A percentile compares a stretch with the other conserved stretches of the same genome.
Conservation (phyloP, 2,888 invertebrate genomes). For the Ceratothoa steindachneri region DNA sequence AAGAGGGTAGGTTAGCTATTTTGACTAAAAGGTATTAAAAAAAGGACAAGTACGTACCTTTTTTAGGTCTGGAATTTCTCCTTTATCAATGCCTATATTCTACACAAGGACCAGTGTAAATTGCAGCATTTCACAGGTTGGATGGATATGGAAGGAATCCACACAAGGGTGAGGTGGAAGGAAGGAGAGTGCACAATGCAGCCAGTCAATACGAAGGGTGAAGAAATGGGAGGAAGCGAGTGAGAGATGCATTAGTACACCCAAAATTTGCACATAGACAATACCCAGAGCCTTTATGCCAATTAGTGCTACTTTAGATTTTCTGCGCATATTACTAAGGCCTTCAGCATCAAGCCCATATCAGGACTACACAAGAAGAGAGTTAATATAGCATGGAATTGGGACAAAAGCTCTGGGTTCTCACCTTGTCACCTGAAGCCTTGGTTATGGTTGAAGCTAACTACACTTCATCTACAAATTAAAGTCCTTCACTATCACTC, state of each 20-base stretch:
- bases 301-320: too few species aligned
- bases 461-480: too few species aligned
- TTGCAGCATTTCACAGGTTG: neutral
- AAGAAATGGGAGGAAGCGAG: slow-evolving; percentile 17
- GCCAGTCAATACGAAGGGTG: slow-evolving; percentile 31
- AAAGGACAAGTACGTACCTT: slow-evolving; percentile 64
- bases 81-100: slow-evolving; percentile 96
- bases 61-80: slow-evolving; percentile 95
- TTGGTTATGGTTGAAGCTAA: too few species aligned
- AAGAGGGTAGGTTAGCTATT: too few species aligned
- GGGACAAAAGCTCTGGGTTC: too few species aligned
- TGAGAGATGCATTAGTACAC: neutral
- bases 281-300: neutral
- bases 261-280: neutral
- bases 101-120: slow-evolving; percentile 51
- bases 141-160: too few species aligned
- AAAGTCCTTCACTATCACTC: neutral
- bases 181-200: neutral
- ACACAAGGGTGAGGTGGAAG: neutral
- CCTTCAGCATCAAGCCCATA: too few species aligned
- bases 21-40: too few species aligned
- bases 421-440: too few species aligned
- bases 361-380: too few species aligned
- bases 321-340: too few species aligned
- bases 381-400: too few species aligned